Conservation (phyloP, 1,140 invertebrate genomes). For the Aplysia californica region DNA sequence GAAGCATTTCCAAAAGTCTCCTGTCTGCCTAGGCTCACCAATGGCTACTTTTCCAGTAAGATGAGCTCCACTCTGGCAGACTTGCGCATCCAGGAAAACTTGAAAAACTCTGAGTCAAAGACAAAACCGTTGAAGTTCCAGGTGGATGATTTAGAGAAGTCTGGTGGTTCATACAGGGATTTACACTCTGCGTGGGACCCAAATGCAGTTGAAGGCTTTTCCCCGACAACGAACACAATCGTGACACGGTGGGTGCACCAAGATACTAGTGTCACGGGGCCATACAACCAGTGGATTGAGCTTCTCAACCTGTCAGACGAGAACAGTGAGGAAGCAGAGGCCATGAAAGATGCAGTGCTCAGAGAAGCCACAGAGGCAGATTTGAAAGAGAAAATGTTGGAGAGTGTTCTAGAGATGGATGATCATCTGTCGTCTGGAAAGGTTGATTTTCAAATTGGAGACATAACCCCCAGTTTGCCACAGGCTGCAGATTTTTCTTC, state of each 20-base stretch:
- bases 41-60: background rate
- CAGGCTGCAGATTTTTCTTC: too few relatives aligned
- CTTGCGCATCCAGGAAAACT: constrained; percentile 21
- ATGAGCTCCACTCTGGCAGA: constrained; percentile 1
- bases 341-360: background rate
- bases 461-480: too few relatives aligned
- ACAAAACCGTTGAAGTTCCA: constrained; percentile 35
- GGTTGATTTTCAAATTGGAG: too few relatives aligned
- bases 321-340: background rate
- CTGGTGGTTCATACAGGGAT: constrained; percentile 50
- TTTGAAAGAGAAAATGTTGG: constrained; percentile 8
- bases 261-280: constrained; percentile 63
- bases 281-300: constrained; percentile 64
- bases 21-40: constrained; percentile 8
- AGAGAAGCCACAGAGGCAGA: background rate
- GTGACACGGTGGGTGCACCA: constrained; percentile 62
- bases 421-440: background rate
- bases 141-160: constrained; percentile 37
- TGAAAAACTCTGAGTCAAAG: constrained; percentile 28
- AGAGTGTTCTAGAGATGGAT: background rate
- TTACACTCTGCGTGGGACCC: constrained; percentile 50
- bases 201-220: constrained; percentile 35
- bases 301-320: background rate
- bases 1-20: constrained; percentile 11
- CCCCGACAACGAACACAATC: constrained; percentile 54